A percentile compares a stretch with the other conserved stretches of the same genome.
Conservation (phyloP, 2,113 vertebrate species). For the Zosterops pallidus region DNA sequence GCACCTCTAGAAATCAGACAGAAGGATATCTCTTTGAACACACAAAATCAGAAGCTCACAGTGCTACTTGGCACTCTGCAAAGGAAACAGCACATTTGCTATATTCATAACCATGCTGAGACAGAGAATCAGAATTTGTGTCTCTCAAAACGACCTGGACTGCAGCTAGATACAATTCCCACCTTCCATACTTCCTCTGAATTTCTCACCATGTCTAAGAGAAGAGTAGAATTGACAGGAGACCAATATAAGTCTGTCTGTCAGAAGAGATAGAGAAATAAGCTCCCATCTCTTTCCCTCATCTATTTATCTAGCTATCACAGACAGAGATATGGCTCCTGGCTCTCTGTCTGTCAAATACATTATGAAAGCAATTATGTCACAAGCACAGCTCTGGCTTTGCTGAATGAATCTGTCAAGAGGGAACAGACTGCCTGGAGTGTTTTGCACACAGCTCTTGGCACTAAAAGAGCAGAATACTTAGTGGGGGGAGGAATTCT, state of each 20-base stretch:
- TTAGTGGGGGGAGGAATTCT: background rate
- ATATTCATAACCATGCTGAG: background rate
- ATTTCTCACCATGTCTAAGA: background rate
- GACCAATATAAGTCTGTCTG: conserved; percentile 17
- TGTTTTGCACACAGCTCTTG: conserved; percentile 51
- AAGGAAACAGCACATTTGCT: background rate
- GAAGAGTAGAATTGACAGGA: conserved; percentile 29
- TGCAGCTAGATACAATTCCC: background rate
- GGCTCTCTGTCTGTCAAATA: conserved; percentile 44
- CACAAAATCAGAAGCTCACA: background rate
- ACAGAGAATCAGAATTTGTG: background rate
- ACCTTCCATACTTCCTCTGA: background rate
- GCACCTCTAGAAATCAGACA: conserved; percentile 12
- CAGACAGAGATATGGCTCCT: conserved; percentile 27
- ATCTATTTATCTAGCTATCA: conserved; percentile 34
- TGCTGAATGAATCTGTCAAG: conserved; percentile 63
- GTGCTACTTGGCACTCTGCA: background rate
- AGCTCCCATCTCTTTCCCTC: conserved; percentile 1
- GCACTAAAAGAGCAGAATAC: conserved; percentile 38
- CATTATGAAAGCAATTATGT: conserved; percentile 57
- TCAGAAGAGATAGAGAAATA: conserved; percentile 22
- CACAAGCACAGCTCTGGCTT: conserved; percentile 42
- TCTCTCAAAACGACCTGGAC: background rate
- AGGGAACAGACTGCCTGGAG: conserved; percentile 34
- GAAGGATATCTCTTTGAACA: background rate